A percentile compares a stretch with the other conserved stretches of the same genome.
phyloP scores from a whole-genome alignment of 2,888 invertebrate species.

The Limnephilus auricula region DNA sequence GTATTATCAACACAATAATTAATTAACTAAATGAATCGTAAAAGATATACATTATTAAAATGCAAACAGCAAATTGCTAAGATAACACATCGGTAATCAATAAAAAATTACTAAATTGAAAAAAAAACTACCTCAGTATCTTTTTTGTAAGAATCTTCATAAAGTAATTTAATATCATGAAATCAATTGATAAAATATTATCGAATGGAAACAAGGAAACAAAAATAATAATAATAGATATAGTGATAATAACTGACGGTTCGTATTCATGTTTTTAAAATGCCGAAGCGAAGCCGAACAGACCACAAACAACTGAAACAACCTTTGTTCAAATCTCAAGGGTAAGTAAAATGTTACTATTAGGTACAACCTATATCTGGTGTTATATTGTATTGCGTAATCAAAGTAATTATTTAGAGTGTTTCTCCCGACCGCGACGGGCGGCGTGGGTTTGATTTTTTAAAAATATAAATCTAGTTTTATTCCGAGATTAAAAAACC shows the following conservation, averaged over 20 bases:
- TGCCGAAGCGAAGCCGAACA: not conserved
- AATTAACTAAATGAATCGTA: not conserved
- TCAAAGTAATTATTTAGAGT: not conserved
- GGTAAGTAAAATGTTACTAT: not conserved
- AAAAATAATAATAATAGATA: too few relatives aligned
- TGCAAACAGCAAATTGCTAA: not conserved
- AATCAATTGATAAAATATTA: not conserved
- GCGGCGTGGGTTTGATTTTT: too few relatives aligned
- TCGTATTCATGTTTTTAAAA: not conserved
- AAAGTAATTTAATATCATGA: not conserved
- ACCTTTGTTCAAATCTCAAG: not conserved
- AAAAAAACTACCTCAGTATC: not conserved
- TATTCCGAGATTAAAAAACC: too few relatives aligned
- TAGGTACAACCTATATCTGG: not conserved
- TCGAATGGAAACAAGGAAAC: not conserved
- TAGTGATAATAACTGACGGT: not conserved
- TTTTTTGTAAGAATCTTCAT: not conserved
- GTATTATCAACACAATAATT: not conserved
- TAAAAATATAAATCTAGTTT: too few relatives aligned
- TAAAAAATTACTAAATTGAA: not conserved
- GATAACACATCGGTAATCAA: not conserved
- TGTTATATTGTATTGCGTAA: not conserved
- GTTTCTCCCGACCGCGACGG: too few relatives aligned
- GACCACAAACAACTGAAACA: not conserved
- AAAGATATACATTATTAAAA: not conserved